These are phyloP conservation scores for Aphodius granarius DNA, from an alignment of 2,888 invertebrate genomes.

Conservation along the genomic window DNA sequence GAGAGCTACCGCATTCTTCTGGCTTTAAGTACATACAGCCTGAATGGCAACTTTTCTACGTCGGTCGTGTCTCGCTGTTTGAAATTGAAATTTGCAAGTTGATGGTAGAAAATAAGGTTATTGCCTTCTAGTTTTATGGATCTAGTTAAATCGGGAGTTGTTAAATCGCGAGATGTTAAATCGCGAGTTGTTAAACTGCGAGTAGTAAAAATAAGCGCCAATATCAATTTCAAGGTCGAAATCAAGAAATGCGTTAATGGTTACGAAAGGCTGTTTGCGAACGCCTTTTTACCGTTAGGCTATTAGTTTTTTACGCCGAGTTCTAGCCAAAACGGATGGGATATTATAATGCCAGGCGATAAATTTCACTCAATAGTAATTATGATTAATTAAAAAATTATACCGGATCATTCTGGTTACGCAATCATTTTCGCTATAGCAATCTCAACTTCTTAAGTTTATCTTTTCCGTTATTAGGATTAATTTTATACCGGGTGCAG, in stretches of 20 bases:
- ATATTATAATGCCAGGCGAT: not conserved
- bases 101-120: not conserved
- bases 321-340: not conserved
- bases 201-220: not conserved
- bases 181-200: not conserved
- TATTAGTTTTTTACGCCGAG: not conserved
- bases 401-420: not conserved
- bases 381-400: not conserved
- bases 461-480: not conserved
- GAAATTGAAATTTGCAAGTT: not conserved
- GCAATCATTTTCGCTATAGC: not conserved
- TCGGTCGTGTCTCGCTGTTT: not conserved
- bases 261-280: not conserved
- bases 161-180: not conserved
- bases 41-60: not conserved
- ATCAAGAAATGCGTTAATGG: not conserved
- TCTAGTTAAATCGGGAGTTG: not conserved
- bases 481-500: too few relatives aligned
- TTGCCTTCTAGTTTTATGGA: too few relatives aligned
- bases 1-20: not conserved
- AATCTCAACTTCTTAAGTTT: too few relatives aligned
- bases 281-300: not conserved
- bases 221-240: not conserved
- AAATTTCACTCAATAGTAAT: not conserved
- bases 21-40: not conserved